phyloP scores from a whole-genome alignment of 2,888 invertebrate genomes.

The Drosophila anomelani region DNA sequence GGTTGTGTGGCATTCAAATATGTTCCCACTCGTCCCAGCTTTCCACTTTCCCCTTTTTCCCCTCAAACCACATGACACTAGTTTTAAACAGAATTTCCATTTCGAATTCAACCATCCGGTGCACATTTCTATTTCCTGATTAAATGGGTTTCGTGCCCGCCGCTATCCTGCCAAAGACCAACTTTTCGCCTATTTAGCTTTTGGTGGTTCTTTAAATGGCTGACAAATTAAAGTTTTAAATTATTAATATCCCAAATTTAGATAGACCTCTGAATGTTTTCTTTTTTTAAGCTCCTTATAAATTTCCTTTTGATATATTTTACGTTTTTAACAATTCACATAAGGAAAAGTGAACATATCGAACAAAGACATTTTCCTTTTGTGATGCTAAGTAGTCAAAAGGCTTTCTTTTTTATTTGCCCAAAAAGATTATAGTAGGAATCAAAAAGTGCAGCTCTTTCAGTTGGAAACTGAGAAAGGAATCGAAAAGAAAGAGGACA shows the following conservation, averaged over 20 bases:
- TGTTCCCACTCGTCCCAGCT: background rate
- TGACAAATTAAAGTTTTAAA: conserved; percentile 27
- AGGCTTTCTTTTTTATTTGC: conserved; percentile 5
- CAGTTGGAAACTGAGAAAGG: conserved; percentile 9
- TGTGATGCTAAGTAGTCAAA: conserved; percentile 19
- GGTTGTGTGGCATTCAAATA: conserved; percentile 46
- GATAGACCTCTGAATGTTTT: background rate
- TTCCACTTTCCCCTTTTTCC: background rate
- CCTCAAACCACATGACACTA: conserved; percentile 20
- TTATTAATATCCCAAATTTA: conserved; percentile 12
- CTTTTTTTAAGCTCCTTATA: background rate
- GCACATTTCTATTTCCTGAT: conserved; percentile 41
- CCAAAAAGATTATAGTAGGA: conserved; percentile 15
- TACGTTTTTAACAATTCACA: background rate
- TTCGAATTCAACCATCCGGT: conserved; percentile 30
- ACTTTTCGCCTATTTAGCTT: conserved; percentile 25
- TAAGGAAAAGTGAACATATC: background rate
- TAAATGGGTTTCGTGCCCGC: conserved; percentile 4
- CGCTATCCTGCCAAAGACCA: conserved; percentile 8
- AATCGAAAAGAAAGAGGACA: background rate
- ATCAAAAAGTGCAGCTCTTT: conserved; percentile 17
- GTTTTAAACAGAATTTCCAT: conserved; percentile 35
- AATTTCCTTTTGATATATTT: background rate
- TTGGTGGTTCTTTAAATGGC: conserved; percentile 22
- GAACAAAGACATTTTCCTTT: conserved; percentile 1